These are phyloP conservation scores for Hippoglossus stenolepis DNA, from an alignment of 2,113 vertebrate species.

Conservation along the genomic window DNA sequence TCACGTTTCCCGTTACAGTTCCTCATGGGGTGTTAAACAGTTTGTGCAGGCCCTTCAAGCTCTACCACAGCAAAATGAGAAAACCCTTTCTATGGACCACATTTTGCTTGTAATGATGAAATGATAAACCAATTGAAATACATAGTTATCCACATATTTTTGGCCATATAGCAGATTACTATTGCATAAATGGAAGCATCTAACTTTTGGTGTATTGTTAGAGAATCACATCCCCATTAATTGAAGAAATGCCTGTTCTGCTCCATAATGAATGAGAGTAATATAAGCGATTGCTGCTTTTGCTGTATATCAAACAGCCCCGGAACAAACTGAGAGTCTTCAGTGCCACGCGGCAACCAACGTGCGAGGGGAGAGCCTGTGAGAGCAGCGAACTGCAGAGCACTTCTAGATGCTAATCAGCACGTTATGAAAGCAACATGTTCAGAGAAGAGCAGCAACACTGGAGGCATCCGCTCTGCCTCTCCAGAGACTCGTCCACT, in stretches of 20 bases:
- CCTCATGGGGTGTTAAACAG: too few species aligned
- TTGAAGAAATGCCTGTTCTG: neutral
- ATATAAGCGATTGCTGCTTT: neutral
- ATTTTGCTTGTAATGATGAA: too few species aligned
- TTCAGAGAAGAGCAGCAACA: conserved; percentile 40
- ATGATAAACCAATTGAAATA: neutral
- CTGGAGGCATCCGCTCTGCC: conserved; percentile 43
- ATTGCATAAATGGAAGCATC: neutral
- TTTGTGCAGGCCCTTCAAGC: too few species aligned
- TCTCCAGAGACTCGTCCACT: conserved; percentile 45
- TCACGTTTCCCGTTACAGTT: neutral
- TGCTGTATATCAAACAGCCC: neutral
- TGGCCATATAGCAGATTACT: neutral
- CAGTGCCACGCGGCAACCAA: neutral
- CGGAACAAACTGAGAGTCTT: neutral
- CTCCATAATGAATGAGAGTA: neutral
- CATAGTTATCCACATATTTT: neutral
- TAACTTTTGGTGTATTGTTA: neutral
- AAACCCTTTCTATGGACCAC: too few species aligned
- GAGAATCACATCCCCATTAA: neutral
- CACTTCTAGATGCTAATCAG: conserved; percentile 16
- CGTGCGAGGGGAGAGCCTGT: conserved; percentile 5
- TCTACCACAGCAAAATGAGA: too few species aligned
- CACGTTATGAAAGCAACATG: conserved; percentile 42
- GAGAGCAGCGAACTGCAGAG: conserved; percentile 21